Evolutionary conservation across 2,888 invertebrate genomes (phyloP), one percentile per base, ranked within the genome.

Genomic region (Aporophyla lueneburgensis): DNA sequence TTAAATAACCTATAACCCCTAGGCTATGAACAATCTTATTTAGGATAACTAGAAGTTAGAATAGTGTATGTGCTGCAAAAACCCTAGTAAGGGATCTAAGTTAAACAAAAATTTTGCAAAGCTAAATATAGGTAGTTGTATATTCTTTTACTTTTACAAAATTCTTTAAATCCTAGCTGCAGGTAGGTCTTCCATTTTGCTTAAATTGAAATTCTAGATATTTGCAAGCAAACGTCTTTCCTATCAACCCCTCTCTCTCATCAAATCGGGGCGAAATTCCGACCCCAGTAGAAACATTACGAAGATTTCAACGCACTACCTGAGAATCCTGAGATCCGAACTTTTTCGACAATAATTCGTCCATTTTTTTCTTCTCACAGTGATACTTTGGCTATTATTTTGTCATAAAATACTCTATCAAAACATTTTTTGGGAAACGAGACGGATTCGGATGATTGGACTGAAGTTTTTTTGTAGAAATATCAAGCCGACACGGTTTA

Each of bases 361-460:
- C 87, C 82, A 89, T 90, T 88, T 89, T 86, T 77, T 81, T 33
- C 83, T 88, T 81, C 85, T 80, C 21, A 10, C 88, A 87, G 74
- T 86, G 88, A 87, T 87, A 87, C 80, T 86, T 79, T 71, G 91
- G 86, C 92, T 93, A 94, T 95, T 94, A 95, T 95, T 94, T 94
- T 91, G 92, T 93, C 94, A 92, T 95, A 94, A 94, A 94, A 93
- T 93, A 91, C 93, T 94, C 79, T 94, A 94, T 92, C 91, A 90
- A 89, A 90, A 90, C 89, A 87, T 88, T 88, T 86, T 84, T 81
- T 71, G 63, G 80, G 73, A 80, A 73, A 80, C 82, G 81, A 78
- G 73, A 84, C 76, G 84, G 81, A 78, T 80, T 78, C 65, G 54
- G 73, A 69, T 87, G 86, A 78, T 86, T 87, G 74, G 76, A 75